Base-by-base conservation (phyloP, 2,797 vertebrate species). In the Epinephelus malabaricus region DNA sequence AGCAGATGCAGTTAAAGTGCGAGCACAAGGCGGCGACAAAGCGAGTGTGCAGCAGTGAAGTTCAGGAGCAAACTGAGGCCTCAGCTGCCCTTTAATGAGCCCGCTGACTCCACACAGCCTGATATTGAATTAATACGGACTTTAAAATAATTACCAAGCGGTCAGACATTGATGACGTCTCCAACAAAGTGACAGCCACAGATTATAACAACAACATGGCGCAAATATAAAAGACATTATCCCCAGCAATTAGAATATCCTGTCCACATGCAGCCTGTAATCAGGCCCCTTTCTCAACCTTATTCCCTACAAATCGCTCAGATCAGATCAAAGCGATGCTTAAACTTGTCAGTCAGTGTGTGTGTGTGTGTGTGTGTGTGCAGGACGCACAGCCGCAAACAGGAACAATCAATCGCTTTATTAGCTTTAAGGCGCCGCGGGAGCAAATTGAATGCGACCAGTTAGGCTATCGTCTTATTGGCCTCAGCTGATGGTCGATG, bases 381-480 rank as follows among this genome's bases (percentile, higher is more conserved):
- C 34, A 34, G 34, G 34, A 7, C 34, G 34, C 1, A 34, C 97
- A 96, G 92, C 94, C 94, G 95, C 94, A 96, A 96, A 94, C 94
- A 90, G 94, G 93, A 95, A 80, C 95, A 95, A 98, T 98, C 97
- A 95, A 98, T 99, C 82, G 94, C 92, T 93, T 95, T 94, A 96
- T 96, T 95, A 91, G 94, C 86, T 95, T 85, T 92, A 88, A 92
- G 90, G 91, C 94, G 94, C 91, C 86, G 93, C 93, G 81, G 92
- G 93, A 95, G 94, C 94, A 93, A 94, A 95, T 91, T 91, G 94
- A 95, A 94, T 88, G 95, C 93, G 95, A 96, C 96, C 95, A 95
- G 95, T 95, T 92, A 83, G 85, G 61, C 84, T 89, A 91, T 95
- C 90, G 93, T 93, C 92, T 94, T 92, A 93, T 94, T 93, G 94